These are phyloP conservation scores for Hylomyscus alleni DNA, from an alignment of 2,797 vertebrate species.

Conservation along the genomic window DNA sequence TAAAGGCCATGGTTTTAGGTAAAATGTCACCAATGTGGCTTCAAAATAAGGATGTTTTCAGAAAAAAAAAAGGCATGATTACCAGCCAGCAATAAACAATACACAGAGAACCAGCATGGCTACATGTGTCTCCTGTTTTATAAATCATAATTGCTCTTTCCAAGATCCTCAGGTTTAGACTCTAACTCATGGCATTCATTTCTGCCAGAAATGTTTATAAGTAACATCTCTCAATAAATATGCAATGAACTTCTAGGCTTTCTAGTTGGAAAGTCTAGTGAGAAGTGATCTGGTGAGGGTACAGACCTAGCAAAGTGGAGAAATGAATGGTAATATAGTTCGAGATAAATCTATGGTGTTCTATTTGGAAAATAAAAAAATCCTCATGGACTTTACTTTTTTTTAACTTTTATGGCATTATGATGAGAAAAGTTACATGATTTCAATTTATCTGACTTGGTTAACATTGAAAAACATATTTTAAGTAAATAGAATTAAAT, in stretches of 20 bases:
- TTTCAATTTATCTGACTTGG: too few species aligned
- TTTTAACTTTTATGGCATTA: too few species aligned
- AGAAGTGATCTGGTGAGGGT: not conserved
- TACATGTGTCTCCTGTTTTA: not conserved
- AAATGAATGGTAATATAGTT: not conserved
- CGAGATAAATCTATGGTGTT: not conserved
- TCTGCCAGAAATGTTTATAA: not conserved
- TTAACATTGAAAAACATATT: too few species aligned
- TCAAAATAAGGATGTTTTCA: not conserved
- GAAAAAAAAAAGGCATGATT: not conserved
- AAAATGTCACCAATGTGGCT: not conserved
- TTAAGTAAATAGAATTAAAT: too few species aligned
- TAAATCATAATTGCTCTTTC: not conserved
- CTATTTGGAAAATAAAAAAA: not conserved
- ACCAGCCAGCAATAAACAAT: too few species aligned
- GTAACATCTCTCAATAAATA: not conserved
- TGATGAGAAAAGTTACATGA: too few species aligned
- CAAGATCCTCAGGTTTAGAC: not conserved
- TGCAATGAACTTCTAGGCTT: not conserved
- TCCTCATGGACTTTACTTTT: not conserved
- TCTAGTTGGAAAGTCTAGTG: not conserved
- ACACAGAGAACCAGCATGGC: too few species aligned
- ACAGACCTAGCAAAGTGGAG: not conserved
- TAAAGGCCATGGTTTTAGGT: not conserved
- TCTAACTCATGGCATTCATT: not conserved